Evolutionary conservation across 1,140 invertebrate species (phyloP).

Genomic region (Pseudobourletiella spinata): DNA sequence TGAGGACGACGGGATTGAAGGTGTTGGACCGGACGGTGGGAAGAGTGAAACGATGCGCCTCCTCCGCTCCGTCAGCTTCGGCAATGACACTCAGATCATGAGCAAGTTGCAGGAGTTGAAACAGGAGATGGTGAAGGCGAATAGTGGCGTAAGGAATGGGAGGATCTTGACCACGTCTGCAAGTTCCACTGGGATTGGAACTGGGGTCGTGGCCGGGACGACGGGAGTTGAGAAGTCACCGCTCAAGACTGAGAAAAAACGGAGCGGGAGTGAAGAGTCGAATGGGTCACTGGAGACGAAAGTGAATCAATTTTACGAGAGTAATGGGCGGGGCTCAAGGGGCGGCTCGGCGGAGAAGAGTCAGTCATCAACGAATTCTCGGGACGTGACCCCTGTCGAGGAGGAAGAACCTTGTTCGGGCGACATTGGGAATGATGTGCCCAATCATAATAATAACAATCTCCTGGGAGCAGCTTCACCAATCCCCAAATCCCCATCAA

Average conservation of each 20-base stretch:
- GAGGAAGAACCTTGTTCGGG: too few relatives aligned
- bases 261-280: constrained; percentile 26
- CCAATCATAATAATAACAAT: constrained; percentile 1
- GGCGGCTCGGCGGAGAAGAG: constrained; percentile 15
- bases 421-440: not conserved
- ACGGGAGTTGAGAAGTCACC: not conserved
- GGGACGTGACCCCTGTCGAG: constrained; percentile 30
- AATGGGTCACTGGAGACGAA: constrained; percentile 28
- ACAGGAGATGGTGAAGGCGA: constrained; percentile 19
- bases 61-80: constrained; percentile 60
- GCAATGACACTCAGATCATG: constrained; percentile 62
- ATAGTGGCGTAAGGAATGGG: not conserved
- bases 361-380: constrained; percentile 1
- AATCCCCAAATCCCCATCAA: constrained; percentile 31
- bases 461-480: not conserved
- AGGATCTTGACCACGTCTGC: too few relatives aligned
- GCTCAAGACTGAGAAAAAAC: not conserved
- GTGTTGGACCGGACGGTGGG: not conserved
- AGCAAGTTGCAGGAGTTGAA: constrained; percentile 53
- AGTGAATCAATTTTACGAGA: constrained; percentile 34
- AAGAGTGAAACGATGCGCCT: constrained; percentile 22
- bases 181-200: not conserved
- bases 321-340: constrained; percentile 9
- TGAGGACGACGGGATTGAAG: constrained; percentile 8
- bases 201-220: too few relatives aligned